Conservation (phyloP, 2,113 vertebrate genomes). For the Mionectes macconnelli region DNA sequence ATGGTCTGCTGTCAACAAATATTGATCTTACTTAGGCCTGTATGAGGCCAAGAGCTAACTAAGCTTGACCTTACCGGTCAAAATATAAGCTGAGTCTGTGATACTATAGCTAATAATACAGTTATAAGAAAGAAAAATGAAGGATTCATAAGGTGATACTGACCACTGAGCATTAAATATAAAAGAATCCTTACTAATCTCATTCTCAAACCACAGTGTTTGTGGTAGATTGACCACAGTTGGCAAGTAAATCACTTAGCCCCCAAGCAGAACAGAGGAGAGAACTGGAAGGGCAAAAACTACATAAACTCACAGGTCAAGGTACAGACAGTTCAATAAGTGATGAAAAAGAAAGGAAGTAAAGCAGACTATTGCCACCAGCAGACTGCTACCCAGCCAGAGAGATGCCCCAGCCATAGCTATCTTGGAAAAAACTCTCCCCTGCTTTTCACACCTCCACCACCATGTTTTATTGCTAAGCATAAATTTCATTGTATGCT, state of each 20-base stretch:
- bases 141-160: background rate
- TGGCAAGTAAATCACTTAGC: background rate
- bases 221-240: background rate
- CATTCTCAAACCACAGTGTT: background rate
- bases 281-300: background rate
- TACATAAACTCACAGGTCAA: rapidly evolving
- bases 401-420: background rate
- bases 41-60: background rate
- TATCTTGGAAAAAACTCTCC: background rate
- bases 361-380: background rate
- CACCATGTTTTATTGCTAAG: background rate
- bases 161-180: background rate
- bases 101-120: background rate
- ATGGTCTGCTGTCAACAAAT: background rate
- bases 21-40: background rate
- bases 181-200: background rate
- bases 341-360: background rate
- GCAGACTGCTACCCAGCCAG: rapidly evolving
- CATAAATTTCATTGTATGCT: background rate
- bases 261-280: background rate
- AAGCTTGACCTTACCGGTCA: background rate
- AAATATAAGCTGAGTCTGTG: background rate
- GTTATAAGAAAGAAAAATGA: background rate
- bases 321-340: background rate
- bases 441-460: background rate